A percentile compares a stretch with the other conserved stretches of the same genome.
These are phyloP conservation scores for Ctenosaura bakeri DNA, from an alignment of 2,797 vertebrate species.

Conservation along the genomic window DNA sequence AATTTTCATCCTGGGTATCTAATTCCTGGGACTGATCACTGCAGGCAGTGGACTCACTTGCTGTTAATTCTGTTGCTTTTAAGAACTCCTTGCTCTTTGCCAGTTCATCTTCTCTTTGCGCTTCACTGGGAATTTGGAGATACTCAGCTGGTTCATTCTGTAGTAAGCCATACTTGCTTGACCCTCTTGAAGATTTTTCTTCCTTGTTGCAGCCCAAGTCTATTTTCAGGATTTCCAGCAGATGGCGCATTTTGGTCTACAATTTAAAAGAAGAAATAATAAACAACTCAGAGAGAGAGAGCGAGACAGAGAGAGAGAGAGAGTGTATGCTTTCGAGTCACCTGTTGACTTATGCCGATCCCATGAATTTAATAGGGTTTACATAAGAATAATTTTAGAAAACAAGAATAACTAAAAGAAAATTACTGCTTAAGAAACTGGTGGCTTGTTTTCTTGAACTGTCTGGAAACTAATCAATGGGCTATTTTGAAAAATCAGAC, in stretches of 20 bases:
- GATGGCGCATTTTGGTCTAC: conserved; percentile 92
- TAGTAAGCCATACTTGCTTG: neutral
- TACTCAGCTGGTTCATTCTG: conserved; percentile 10
- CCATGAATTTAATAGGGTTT: neutral
- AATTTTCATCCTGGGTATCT: conserved; percentile 2
- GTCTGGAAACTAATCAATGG: neutral
- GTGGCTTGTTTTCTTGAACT: neutral
- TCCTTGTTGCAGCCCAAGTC: conserved; percentile 80
- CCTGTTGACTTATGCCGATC: neutral
- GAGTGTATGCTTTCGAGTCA: too few relatives aligned
- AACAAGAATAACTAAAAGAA: neutral
- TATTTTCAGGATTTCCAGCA: conserved; percentile 87
- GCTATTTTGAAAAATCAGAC: neutral
- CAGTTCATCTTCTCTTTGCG: conserved; percentile 1
- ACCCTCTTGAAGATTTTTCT: neutral
- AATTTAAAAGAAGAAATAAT: conserved; percentile 42
- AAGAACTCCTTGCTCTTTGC: conserved; percentile 51
- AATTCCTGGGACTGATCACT: conserved; percentile 21
- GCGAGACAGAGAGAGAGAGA: too few relatives aligned
- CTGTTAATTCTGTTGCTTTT: conserved; percentile 22
- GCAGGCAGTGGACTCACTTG: neutral
- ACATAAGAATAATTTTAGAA: neutral
- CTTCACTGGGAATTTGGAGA: neutral
- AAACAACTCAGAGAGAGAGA: too few relatives aligned
- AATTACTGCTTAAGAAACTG: neutral